These are phyloP conservation scores for Brachypodius melanocephalos DNA, from an alignment of 2,113 vertebrate species.

Conservation along the genomic window DNA sequence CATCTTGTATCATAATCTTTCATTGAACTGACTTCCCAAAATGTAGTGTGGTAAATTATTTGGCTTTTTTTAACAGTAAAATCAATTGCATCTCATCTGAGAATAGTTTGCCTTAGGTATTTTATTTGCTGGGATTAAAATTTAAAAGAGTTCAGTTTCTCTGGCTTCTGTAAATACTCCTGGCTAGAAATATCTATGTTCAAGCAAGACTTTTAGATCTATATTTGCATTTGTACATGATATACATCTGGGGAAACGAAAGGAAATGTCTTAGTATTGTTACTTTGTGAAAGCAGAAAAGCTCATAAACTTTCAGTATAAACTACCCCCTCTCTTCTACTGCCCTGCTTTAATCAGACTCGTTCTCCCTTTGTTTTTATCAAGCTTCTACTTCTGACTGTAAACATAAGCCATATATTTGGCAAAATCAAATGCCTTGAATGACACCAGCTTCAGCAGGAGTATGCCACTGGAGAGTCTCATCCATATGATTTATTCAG, in stretches of 20 bases:
- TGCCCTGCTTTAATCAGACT: background rate
- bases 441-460: background rate
- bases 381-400: background rate
- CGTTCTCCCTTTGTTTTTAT: background rate
- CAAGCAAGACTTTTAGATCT: background rate
- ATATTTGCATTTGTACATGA: background rate
- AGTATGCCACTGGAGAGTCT: background rate
- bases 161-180: background rate
- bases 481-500: background rate
- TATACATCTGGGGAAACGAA: background rate
- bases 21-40: background rate
- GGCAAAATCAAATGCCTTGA: background rate
- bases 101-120: background rate
- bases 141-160: background rate
- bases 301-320: background rate
- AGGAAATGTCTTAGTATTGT: background rate
- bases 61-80: background rate
- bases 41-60: background rate
- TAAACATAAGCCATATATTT: background rate
- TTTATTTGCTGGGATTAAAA: background rate
- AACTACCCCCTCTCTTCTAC: background rate
- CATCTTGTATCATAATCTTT: background rate
- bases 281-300: background rate
- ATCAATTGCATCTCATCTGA: background rate
- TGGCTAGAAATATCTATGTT: background rate